Percentiles rank a stretch among this genome's conserved stretches.
phyloP scores from a whole-genome alignment of 2,113 vertebrate species.

The Saccopteryx bilineata region DNA sequence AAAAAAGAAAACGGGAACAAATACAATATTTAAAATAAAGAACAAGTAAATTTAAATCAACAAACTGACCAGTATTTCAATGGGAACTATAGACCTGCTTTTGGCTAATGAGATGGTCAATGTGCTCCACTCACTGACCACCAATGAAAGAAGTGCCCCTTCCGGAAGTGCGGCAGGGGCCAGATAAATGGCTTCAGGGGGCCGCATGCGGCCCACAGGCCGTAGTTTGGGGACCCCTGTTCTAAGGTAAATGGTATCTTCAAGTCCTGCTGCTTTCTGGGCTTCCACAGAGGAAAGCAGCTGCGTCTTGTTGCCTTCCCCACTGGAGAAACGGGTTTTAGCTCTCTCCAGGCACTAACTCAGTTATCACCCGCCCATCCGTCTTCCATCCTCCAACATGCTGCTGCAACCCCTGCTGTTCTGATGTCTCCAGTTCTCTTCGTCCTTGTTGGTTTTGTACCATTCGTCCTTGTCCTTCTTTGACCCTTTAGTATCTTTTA shows the following conservation, averaged over 20 bases:
- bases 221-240: too few species aligned
- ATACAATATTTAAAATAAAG: too few species aligned
- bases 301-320: background rate
- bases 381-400: background rate
- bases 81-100: too few species aligned
- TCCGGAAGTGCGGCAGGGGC: too few species aligned
- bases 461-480: background rate
- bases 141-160: too few species aligned
- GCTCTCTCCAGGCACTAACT: background rate
- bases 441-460: background rate
- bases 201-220: too few species aligned
- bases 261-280: background rate
- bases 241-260: background rate
- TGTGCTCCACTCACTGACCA: too few species aligned
- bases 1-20: too few species aligned
- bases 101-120: too few species aligned
- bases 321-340: background rate
- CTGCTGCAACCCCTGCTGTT: background rate
- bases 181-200: too few species aligned
- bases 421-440: background rate
- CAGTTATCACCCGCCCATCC: background rate
- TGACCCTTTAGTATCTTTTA: background rate
- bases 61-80: too few species aligned
- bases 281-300: background rate
- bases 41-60: too few species aligned